Percentiles rank a stretch among this genome's conserved stretches.
These are phyloP conservation scores for Copidosoma aretas DNA, from an alignment of 2,888 invertebrate genomes.

Conservation along the genomic window DNA sequence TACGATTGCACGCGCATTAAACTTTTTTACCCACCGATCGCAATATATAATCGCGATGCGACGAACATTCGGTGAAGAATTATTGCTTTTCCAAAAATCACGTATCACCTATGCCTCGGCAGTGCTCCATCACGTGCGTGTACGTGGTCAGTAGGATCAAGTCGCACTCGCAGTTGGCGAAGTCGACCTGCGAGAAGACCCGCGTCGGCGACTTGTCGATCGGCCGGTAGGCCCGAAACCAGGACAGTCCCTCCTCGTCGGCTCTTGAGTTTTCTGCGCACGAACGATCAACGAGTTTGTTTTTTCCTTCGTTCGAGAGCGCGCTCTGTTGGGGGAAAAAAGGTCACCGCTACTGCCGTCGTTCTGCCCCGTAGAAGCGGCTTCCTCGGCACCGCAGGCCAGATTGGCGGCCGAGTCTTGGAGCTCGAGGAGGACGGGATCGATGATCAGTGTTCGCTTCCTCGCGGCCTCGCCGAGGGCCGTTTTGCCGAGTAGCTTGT, in stretches of 20 bases:
- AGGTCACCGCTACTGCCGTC: not conserved
- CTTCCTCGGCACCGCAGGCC: not conserved
- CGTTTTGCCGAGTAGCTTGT: slow-evolving; percentile 61
- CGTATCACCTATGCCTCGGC: slow-evolving; percentile 68
- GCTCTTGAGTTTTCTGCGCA: too few species aligned
- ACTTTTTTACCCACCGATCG: too few species aligned
- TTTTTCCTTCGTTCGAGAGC: not conserved
- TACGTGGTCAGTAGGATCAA: slow-evolving; percentile 67
- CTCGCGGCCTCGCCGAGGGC: slow-evolving; percentile 7
- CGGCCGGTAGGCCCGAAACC: slow-evolving; percentile 8
- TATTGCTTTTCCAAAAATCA: not conserved
- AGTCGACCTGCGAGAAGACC: slow-evolving; percentile 66
- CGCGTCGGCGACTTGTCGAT: slow-evolving; percentile 49
- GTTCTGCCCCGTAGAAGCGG: not conserved
- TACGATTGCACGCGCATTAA: too few species aligned
- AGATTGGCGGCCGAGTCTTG: too few species aligned
- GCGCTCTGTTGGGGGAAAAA: not conserved
- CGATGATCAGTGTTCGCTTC: not conserved
- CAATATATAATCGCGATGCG: too few species aligned
- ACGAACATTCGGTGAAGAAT: too few species aligned
- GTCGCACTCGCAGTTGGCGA: slow-evolving; percentile 68
- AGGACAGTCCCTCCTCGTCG: too few species aligned
- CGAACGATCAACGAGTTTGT: too few species aligned
- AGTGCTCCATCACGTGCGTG: slow-evolving; percentile 68
- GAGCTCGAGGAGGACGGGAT: too few species aligned